Base-by-base conservation (phyloP, 2,113 vertebrate species). In the Machaerirhynchus nigripectus region DNA sequence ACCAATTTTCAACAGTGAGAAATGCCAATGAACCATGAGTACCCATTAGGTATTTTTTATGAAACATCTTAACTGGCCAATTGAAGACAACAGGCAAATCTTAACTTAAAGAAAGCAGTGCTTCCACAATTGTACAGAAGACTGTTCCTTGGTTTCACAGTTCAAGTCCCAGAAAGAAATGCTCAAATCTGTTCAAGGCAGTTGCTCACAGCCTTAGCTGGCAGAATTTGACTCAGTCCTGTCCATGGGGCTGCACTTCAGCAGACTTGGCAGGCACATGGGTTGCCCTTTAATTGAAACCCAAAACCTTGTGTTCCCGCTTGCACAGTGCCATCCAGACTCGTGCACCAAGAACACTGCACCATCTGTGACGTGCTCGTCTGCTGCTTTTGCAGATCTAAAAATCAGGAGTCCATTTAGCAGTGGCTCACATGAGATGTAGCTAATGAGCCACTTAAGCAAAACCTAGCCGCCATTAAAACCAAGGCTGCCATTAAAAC, bases 71-170 rank as follows among this genome's bases (percentile, higher is more conserved):
- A 22, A 46, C 37, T 53, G 42, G 61, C 42, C 60, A 64, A 1
- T 14, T n/a, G 77, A 91, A 86, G 68, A 61, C 35, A 73, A 56
- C 31, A 59, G 71, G 60, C 37, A 70, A 28, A 27, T 49, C 6
- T 2, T 56, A 49, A 31, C 44, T 81, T 37, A 44, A 87, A 49
- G 49, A 89, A 57, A 55, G 49, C 44, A 31, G 5, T 4, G 24
- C 47, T 87, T 20, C 49, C 40, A 35, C 0, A 0, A 24, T 0
- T 30, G 21, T 78, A 44, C 35, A 85, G 60, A 78, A 39, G 46
- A 52, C 21, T 9, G 1, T 52, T 52, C 22, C 33, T 78, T 71
- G 39, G 37, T 79, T 89, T 88, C 60, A 44, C 28, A 42, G 44
- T 20, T 49, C 69, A 67, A 13, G 1, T 22, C 60, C 13, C 17